Conservation (phyloP, 2,113 vertebrate species). For the Lamprotornis superbus region DNA sequence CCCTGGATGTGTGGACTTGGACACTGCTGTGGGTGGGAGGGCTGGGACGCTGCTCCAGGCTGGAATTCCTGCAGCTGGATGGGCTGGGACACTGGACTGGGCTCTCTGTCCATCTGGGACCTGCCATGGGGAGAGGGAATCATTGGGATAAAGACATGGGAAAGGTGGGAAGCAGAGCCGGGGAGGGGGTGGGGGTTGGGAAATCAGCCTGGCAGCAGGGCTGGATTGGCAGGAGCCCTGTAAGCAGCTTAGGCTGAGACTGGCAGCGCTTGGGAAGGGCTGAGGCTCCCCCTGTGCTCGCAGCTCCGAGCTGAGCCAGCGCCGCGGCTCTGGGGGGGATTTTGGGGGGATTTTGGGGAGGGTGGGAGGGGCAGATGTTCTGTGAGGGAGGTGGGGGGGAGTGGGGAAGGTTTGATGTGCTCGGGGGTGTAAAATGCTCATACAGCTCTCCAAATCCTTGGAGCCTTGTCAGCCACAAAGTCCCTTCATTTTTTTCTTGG, state of each 20-base stretch:
- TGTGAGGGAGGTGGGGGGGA: not conserved
- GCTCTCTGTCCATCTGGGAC: not conserved
- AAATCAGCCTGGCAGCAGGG: not conserved
- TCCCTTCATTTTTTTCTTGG: not conserved
- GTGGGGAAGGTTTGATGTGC: not conserved
- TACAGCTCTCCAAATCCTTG: not conserved
- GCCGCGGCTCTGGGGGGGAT: not conserved
- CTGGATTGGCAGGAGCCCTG: not conserved
- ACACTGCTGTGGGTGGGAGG: not conserved
- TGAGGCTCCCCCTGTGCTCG: not conserved
- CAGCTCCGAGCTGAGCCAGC: not conserved
- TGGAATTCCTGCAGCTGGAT: not conserved
- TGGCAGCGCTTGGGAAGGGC: not conserved
- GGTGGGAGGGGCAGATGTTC: not conserved
- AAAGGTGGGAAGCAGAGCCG: not conserved
- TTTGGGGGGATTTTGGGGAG: not conserved
- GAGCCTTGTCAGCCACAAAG: not conserved
- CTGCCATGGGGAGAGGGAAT: not conserved
- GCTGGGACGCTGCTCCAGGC: not conserved
- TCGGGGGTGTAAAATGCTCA: not conserved
- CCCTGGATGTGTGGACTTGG: constrained; percentile 11
- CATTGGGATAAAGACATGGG: not conserved
- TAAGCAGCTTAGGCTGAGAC: constrained; percentile 44
- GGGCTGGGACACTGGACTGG: not conserved
- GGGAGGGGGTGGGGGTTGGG: not conserved